phyloP scores from a whole-genome alignment of 2,888 invertebrate species.

The Brachyopa scutellaris region DNA sequence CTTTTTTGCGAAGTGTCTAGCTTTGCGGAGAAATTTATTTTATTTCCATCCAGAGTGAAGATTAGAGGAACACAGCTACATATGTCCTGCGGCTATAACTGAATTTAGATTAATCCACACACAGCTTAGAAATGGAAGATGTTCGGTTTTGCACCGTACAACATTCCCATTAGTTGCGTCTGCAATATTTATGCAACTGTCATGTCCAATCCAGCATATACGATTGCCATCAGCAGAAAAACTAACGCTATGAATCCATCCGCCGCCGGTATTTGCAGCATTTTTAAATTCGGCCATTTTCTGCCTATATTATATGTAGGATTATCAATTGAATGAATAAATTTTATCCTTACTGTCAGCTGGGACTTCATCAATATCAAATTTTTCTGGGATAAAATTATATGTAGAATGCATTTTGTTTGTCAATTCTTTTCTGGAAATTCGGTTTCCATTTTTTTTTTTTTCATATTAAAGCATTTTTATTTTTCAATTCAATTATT shows the following conservation, averaged over 20 bases:
- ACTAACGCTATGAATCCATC: slow-evolving; percentile 97
- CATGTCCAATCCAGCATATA: slow-evolving; percentile 99
- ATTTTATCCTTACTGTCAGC: too few species aligned
- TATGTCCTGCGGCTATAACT: slow-evolving; percentile 95
- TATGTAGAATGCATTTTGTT: too few species aligned
- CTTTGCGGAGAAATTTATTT: slow-evolving; percentile 90
- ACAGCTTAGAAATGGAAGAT: slow-evolving; percentile 95
- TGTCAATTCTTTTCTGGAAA: too few species aligned
- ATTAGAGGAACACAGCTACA: slow-evolving; percentile 97
- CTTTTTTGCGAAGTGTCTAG: slow-evolving; percentile 95
- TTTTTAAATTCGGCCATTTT: slow-evolving; percentile 97
- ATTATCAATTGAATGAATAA: too few species aligned
- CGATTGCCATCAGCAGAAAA: slow-evolving; percentile 98
- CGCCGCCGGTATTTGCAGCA: slow-evolving; percentile 92
- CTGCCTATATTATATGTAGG: too few species aligned
- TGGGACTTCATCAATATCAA: too few species aligned
- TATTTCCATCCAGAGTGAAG: slow-evolving; percentile 88
- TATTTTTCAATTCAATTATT: too few species aligned
- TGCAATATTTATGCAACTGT: slow-evolving; percentile 96
- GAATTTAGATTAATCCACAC: slow-evolving; percentile 94
- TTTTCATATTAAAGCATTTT: too few species aligned
- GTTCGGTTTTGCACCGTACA: slow-evolving; percentile 91
- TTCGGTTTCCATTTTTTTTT: too few species aligned
- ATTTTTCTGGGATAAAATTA: too few species aligned
- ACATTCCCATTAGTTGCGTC: slow-evolving; percentile 91